phyloP scores from a whole-genome alignment of 1,140 invertebrate species.

The Drosophila willistoni region DNA sequence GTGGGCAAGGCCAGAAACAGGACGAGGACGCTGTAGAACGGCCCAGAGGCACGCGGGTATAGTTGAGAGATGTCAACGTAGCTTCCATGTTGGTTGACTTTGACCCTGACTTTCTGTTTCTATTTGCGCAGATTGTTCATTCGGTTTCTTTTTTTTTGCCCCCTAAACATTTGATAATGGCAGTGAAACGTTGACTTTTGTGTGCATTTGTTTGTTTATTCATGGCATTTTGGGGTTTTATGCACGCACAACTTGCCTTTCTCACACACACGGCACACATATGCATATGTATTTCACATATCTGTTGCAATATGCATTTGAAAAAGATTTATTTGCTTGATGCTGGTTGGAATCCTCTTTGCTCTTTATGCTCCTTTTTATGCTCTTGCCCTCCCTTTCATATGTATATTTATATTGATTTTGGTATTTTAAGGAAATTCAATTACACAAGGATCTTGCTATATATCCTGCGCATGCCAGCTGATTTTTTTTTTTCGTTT shows the following conservation, averaged over 20 bases:
- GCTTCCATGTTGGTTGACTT: conserved; percentile 34
- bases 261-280: conserved; percentile 44
- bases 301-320: conserved; percentile 16
- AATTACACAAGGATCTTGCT: conserved; percentile 50
- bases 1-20: conserved; percentile 1
- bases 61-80: conserved; percentile 5
- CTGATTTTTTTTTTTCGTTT: conserved; percentile 2
- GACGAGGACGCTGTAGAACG: background rate
- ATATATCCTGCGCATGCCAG: conserved; percentile 31
- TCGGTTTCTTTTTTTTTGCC: background rate
- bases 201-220: conserved; percentile 53
- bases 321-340: conserved; percentile 36
- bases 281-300: conserved; percentile 55
- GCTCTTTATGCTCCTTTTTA: conserved; percentile 9
- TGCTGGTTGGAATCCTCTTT: background rate
- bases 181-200: conserved; percentile 51
- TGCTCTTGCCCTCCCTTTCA: conserved; percentile 14
- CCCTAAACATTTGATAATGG: conserved; percentile 51
- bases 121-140: conserved; percentile 57
- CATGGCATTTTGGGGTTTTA: conserved; percentile 43
- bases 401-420: conserved; percentile 55
- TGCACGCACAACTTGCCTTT: conserved; percentile 36
- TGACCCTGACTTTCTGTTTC: conserved; percentile 27
- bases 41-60: background rate
- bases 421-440: conserved; percentile 60